A percentile compares a stretch with the other conserved stretches of the same genome.
Conservation (phyloP, 2,113 vertebrate genomes). For the Oryzias celebensis region DNA sequence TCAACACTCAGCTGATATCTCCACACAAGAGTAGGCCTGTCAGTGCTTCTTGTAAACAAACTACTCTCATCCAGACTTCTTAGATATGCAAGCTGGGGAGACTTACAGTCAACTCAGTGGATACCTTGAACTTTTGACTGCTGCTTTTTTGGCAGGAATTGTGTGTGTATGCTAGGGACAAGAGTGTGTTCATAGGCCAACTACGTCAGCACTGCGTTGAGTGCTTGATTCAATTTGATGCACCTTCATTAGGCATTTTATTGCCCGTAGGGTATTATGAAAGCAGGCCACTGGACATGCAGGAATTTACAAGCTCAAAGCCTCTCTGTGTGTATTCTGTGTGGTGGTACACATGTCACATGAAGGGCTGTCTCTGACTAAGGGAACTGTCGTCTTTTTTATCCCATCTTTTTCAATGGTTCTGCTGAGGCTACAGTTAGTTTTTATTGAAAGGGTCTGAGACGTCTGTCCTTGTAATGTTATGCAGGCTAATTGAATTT, state of each 20-base stretch:
- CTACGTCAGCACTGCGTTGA: constrained; percentile 29
- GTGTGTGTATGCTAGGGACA: constrained; percentile 15
- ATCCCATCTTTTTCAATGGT: not conserved
- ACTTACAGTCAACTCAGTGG: constrained; percentile 28
- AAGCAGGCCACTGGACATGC: constrained; percentile 14
- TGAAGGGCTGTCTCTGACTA: constrained; percentile 15
- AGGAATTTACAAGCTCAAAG: constrained; percentile 32
- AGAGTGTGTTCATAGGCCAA: constrained; percentile 29
- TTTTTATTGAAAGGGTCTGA: not conserved
- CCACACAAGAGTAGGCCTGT: constrained; percentile 31
- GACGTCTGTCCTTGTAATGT: not conserved
- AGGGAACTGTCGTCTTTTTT: constrained; percentile 2
- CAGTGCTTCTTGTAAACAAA: constrained; percentile 46
- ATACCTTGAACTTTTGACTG: constrained; percentile 57
- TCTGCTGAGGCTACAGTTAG: not conserved
- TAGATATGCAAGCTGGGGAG: constrained; percentile 19
- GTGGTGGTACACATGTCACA: constrained; percentile 34
- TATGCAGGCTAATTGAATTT: not conserved
- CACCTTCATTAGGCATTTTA: constrained; percentile 35
- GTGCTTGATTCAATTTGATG: constrained; percentile 39
- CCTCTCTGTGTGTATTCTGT: constrained; percentile 26
- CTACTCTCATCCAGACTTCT: constrained; percentile 33
- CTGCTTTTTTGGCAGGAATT: constrained; percentile 10
- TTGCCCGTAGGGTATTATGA: constrained; percentile 26
- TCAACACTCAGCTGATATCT: constrained; percentile 32